Conservation (phyloP, 2,113 vertebrate genomes). For the Bos indicus region DNA sequence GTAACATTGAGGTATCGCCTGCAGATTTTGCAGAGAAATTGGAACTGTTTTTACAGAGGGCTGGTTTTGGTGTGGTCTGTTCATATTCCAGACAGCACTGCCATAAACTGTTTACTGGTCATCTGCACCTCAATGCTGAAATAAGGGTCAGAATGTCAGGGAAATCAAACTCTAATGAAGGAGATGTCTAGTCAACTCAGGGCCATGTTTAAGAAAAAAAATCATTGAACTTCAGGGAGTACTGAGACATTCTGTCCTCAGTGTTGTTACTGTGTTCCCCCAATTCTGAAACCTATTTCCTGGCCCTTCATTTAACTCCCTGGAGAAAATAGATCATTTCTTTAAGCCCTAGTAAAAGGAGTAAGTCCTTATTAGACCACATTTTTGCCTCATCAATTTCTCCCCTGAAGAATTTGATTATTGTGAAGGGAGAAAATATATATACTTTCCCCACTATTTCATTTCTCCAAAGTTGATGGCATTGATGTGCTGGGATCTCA, state of each 20-base stretch:
- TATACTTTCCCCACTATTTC: background rate
- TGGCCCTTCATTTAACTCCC: background rate
- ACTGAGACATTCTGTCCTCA: background rate
- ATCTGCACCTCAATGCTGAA: background rate
- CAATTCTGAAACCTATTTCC: background rate
- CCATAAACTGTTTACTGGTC: background rate
- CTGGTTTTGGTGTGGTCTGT: background rate
- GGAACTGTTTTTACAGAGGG: background rate
- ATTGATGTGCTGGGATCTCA: background rate
- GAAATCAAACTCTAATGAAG: background rate
- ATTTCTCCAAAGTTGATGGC: background rate
- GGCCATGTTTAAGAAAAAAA: background rate
- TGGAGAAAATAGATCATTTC: background rate
- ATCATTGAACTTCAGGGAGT: background rate
- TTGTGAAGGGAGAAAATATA: background rate
- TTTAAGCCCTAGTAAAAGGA: background rate
- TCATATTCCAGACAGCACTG: background rate
- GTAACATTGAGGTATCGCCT: background rate
- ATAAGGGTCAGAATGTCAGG: background rate
- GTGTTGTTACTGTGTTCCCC: background rate
- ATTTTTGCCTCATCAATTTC: background rate
- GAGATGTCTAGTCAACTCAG: background rate
- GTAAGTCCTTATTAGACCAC: background rate
- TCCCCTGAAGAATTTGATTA: background rate
- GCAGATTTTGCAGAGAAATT: background rate